Percentiles rank a stretch among this genome's conserved stretches.
Evolutionary conservation across 2,888 invertebrate species (phyloP).

Genomic region (Phasia obesa): DNA sequence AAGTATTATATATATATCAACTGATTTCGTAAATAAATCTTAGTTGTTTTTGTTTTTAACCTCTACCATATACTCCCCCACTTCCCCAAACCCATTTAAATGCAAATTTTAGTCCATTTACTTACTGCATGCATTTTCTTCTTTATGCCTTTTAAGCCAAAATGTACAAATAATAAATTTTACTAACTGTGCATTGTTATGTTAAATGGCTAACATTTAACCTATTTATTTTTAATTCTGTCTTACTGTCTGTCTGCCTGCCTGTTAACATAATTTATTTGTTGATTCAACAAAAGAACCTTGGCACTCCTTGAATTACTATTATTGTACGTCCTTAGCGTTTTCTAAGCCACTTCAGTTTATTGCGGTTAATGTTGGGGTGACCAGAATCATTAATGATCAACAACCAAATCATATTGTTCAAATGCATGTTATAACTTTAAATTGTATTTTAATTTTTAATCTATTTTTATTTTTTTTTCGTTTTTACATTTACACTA

Average conservation of each 20-base stretch:
- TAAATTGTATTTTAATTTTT: background rate
- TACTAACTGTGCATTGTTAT: constrained; percentile 5
- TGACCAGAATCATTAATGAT: constrained; percentile 36
- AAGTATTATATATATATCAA: no score
- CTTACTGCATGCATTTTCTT: constrained; percentile 3
- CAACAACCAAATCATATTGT: background rate
- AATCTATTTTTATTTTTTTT: background rate
- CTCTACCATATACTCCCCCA: no score
- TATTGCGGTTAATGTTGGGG: constrained; percentile 10
- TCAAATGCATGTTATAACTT: background rate
- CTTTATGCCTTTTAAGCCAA: background rate
- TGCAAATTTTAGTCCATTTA: constrained; percentile 52
- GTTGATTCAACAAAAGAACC: constrained; percentile 54
- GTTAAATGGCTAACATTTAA: constrained; percentile 42
- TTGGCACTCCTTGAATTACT: constrained; percentile 66
- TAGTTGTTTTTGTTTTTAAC: no score
- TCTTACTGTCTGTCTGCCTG: constrained; percentile 7
- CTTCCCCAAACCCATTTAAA: constrained; percentile 33
- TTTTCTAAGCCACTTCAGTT: constrained; percentile 33
- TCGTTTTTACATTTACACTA: constrained; percentile 13
- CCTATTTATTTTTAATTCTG: constrained; percentile 46
- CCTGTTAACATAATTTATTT: constrained; percentile 43
- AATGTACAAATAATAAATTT: constrained; percentile 26
- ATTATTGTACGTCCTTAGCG: background rate
- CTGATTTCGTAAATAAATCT: no score